Conservation (phyloP, 2,797 vertebrate species). For the Sylvia borin region DNA sequence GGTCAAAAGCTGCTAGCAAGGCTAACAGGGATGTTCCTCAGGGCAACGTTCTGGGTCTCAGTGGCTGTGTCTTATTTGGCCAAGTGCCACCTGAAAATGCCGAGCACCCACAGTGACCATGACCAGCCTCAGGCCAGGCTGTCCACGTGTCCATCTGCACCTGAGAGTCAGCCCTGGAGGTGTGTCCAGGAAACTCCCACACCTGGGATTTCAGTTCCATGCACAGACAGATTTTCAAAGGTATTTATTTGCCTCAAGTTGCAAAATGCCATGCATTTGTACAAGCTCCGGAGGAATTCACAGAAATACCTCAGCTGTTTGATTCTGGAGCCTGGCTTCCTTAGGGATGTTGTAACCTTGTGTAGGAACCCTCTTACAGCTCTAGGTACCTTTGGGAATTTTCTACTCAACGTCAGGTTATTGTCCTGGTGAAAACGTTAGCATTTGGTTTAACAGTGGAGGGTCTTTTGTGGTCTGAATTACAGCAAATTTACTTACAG, state of each 20-base stretch:
- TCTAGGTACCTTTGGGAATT: background rate
- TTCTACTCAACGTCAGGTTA: background rate
- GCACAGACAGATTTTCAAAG: background rate
- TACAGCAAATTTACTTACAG: slow-evolving; percentile 36
- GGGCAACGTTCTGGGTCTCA: accelerated
- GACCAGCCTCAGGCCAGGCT: background rate
- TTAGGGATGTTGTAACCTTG: background rate
- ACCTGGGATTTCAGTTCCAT: background rate
- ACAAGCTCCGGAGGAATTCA: background rate
- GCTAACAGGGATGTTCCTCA: background rate
- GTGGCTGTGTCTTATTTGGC: background rate
- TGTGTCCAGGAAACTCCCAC: background rate
- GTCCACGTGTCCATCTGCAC: background rate
- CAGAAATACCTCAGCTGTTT: background rate
- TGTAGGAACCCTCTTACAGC: background rate
- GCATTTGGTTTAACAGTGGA: slow-evolving; percentile 18
- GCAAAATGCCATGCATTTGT: background rate
- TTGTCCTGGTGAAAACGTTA: background rate
- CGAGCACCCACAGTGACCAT: background rate
- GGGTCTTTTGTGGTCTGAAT: slow-evolving; percentile 35
- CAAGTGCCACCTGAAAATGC: background rate
- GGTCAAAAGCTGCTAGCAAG: background rate
- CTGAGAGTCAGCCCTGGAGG: background rate
- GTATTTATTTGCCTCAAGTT: background rate
- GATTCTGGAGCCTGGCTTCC: background rate